A percentile compares a stretch with the other conserved stretches of the same genome.
Conservation (phyloP, 2,113 vertebrate species). For the Octodon degus region DNA sequence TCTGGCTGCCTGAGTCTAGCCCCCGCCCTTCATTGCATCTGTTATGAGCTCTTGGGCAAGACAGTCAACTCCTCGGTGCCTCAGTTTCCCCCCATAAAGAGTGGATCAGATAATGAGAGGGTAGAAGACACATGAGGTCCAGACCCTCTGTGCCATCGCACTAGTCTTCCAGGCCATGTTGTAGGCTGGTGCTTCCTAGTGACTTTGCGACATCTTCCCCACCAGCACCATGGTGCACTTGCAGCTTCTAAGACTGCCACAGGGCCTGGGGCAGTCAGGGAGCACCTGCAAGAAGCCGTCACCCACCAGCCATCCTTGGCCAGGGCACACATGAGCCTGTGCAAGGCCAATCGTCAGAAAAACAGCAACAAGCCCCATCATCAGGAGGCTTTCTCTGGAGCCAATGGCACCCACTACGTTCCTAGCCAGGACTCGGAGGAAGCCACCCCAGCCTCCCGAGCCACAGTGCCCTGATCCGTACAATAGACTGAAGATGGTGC, state of each 20-base stretch:
- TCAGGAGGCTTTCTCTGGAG: not conserved
- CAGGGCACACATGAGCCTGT: not conserved
- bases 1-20: rapidly evolving
- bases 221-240: too few relatives aligned
- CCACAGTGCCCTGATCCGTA: not conserved
- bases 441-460: rapidly evolving
- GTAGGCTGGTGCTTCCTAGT: too few relatives aligned
- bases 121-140: not conserved
- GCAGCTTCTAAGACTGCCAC: not conserved
- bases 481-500: rapidly evolving
- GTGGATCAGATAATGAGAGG: not conserved
- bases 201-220: not conserved
- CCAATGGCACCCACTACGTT: not conserved
- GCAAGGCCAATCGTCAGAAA: too few relatives aligned
- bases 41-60: not conserved
- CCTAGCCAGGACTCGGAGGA: not conserved
- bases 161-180: not conserved
- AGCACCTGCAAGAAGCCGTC: rapidly evolving
- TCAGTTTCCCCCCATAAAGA: not conserved
- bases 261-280: not conserved
- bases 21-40: too few relatives aligned
- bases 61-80: not conserved
- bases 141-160: not conserved
- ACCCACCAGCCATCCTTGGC: not conserved
- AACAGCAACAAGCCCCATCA: too few relatives aligned